Percentiles rank a stretch among this genome's conserved stretches.
phyloP scores from a whole-genome alignment of 2,113 vertebrate genomes.

The Petromus typicus region DNA sequence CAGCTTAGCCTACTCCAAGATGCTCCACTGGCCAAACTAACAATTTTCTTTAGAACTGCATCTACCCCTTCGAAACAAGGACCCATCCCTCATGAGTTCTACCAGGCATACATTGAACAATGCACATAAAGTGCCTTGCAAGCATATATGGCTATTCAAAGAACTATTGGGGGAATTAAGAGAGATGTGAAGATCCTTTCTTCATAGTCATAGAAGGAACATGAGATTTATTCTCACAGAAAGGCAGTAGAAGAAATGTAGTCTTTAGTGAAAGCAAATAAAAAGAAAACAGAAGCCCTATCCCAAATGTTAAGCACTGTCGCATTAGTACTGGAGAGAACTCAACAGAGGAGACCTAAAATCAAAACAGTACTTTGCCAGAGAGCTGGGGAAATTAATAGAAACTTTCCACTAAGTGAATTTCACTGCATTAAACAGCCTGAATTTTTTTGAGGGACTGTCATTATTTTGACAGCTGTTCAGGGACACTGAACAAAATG shows the following conservation, averaged over 20 bases:
- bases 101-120: neutral
- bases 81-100: neutral
- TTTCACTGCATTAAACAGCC: neutral
- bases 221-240: neutral
- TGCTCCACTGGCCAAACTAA: neutral
- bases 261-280: neutral
- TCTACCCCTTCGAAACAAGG: no score
- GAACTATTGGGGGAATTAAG: neutral
- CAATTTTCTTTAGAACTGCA: no score
- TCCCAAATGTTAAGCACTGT: neutral
- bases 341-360: neutral
- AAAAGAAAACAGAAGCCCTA: neutral
- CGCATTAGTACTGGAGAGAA: no score
- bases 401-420: neutral
- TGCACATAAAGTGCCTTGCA: neutral
- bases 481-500: neutral
- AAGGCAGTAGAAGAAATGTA: neutral
- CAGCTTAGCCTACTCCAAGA: neutral
- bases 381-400: neutral
- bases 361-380: neutral
- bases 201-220: neutral
- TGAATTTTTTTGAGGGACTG: neutral
- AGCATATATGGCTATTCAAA: neutral
- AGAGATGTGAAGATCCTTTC: neutral
- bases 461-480: neutral